Evolutionary conservation across 2,113 vertebrate species (phyloP).

Genomic region (Myotis davidii): DNA sequence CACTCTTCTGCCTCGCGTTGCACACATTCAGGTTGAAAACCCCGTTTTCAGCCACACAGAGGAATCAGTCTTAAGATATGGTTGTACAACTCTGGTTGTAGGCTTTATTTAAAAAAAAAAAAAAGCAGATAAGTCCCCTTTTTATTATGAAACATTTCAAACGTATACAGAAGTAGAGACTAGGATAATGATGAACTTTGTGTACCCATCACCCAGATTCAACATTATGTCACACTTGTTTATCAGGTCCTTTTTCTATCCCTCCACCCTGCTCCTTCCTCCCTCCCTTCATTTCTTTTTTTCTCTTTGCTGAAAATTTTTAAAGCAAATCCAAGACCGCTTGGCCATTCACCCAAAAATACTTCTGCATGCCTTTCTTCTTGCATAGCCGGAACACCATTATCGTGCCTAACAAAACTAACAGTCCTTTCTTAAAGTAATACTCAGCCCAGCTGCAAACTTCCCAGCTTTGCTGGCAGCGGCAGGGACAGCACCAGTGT

Average conservation of each 20-base stretch:
- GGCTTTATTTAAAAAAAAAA: not conserved
- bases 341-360: not conserved
- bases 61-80: not conserved
- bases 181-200: rapidly evolving
- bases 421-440: not conserved
- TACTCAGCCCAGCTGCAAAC: not conserved
- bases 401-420: not conserved
- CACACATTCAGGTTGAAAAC: not conserved
- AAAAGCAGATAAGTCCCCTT: not conserved
- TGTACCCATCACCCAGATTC: rapidly evolving
- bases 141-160: not conserved
- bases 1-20: too few species aligned
- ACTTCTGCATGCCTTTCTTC: not conserved
- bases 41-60: not conserved
- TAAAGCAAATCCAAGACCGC: not conserved
- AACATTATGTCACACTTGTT: not conserved
- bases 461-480: not conserved
- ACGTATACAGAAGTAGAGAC: not conserved
- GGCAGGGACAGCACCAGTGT: not conserved
- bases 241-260: not conserved
- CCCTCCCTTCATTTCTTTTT: not conserved
- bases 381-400: not conserved
- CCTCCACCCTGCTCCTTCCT: too few species aligned
- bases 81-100: too few species aligned
- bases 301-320: not conserved